Evolutionary conservation across 2,797 vertebrate species (phyloP).

Genomic region (Hozukius guyotensis): DNA sequence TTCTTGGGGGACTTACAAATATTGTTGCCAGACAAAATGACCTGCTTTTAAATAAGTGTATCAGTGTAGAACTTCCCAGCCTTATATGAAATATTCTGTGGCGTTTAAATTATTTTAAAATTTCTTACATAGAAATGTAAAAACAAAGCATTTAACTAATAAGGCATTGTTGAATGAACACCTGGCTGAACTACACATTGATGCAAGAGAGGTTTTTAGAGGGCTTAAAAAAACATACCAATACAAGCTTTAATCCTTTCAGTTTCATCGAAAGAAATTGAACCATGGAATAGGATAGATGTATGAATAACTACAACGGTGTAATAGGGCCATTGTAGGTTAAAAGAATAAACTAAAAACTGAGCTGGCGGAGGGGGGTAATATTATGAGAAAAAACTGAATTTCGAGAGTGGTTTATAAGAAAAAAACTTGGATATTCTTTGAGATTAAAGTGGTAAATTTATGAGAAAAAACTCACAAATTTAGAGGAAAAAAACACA

Average conservation of each 20-base stretch:
- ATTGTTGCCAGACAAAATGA: background rate
- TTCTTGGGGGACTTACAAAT: background rate
- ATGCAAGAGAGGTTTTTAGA: background rate
- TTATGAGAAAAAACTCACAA: background rate
- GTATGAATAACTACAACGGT: background rate
- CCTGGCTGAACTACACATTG: background rate
- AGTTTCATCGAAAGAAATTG: background rate
- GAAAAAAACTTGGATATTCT: no score
- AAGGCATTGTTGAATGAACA: background rate
- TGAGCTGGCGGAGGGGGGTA: background rate
- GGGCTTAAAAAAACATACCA: background rate
- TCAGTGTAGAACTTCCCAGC: background rate
- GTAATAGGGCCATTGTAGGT: background rate
- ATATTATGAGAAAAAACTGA: background rate
- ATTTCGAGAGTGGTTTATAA: no score
- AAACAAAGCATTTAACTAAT: background rate
- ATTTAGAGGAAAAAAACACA: no score
- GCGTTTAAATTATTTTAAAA: background rate
- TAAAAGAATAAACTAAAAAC: background rate
- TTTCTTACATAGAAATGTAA: background rate
- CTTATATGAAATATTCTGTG: background rate
- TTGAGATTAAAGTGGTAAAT: accelerated
- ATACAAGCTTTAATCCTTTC: background rate
- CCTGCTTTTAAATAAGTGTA: background rate
- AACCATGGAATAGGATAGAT: background rate